Evolutionary conservation across 23 tunicate species (phyloP).

Genomic region (Styela clava): DNA sequence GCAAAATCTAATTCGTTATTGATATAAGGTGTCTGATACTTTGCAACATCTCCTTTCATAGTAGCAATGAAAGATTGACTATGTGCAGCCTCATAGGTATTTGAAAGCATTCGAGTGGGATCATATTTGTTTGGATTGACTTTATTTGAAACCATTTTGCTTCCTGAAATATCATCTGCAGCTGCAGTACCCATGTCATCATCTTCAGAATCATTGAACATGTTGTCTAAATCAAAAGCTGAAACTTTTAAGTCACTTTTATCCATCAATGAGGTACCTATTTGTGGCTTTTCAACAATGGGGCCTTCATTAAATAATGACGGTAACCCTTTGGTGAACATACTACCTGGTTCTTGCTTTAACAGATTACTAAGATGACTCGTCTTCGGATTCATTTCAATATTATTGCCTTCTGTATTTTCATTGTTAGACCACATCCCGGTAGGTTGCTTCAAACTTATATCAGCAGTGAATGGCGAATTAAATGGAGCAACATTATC

Average conservation of each 20-base stretch:
- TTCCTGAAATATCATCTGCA: not conserved
- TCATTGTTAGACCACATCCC: not conserved
- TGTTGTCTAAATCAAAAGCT: conserved; percentile 6
- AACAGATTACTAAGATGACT: not conserved
- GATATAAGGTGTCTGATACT: not conserved
- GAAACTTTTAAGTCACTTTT: conserved; percentile 20
- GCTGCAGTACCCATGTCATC: not conserved
- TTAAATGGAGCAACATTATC: conserved; percentile 10
- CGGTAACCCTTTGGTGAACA: not conserved
- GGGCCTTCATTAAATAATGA: not conserved
- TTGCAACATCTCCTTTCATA: not conserved
- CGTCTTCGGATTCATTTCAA: not conserved
- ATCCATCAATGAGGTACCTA: conserved; percentile 1
- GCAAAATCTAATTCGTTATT: not conserved
- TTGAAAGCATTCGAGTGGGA: not conserved
- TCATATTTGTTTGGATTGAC: not conserved
- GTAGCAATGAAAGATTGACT: not conserved
- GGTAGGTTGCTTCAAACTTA: not conserved
- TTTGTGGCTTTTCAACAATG: not conserved
- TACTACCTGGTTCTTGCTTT: not conserved
- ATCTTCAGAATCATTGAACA: conserved; percentile 5
- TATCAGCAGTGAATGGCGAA: not conserved
- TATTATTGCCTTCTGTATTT: not conserved
- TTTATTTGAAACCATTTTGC: not conserved
- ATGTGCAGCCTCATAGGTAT: not conserved